Conservation (phyloP, 2,113 vertebrate species). For the Xerus inauris region DNA sequence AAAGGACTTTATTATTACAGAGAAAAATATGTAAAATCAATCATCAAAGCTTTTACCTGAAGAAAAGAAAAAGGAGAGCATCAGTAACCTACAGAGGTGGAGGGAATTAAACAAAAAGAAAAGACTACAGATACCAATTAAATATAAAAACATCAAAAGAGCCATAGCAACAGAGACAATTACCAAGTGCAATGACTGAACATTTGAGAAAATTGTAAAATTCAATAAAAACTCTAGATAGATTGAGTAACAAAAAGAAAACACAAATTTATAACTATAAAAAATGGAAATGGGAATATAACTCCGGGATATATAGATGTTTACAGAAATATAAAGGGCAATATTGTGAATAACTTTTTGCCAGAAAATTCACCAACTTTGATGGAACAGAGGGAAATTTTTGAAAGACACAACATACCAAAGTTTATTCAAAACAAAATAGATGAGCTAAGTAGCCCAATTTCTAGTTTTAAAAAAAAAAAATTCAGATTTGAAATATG, state of each 20-base stretch:
- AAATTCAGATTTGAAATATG: not conserved
- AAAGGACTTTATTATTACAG: not conserved
- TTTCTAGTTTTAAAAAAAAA: not conserved
- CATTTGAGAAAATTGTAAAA: conserved; percentile 35
- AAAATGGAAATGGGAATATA: not conserved
- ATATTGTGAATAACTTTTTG: not conserved
- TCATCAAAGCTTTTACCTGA: not conserved
- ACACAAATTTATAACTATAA: not conserved
- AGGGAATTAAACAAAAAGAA: not conserved
- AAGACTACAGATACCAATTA: not conserved
- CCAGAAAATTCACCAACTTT: not conserved
- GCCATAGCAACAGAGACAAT: not conserved
- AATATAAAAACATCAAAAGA: not conserved
- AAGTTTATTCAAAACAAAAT: not conserved
- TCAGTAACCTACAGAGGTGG: not conserved
- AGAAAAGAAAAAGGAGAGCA: not conserved
- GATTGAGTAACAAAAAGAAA: not conserved
- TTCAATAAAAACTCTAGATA: not conserved
- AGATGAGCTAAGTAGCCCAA: not conserved
- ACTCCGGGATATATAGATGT: not conserved
- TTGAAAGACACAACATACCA: not conserved
- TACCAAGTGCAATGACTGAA: not conserved
- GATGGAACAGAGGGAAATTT: not conserved
- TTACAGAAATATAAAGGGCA: not conserved
- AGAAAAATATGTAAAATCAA: not conserved